These are phyloP conservation scores for Pangasius macronema DNA, from an alignment of 2,797 vertebrate genomes.

Conservation along the genomic window DNA sequence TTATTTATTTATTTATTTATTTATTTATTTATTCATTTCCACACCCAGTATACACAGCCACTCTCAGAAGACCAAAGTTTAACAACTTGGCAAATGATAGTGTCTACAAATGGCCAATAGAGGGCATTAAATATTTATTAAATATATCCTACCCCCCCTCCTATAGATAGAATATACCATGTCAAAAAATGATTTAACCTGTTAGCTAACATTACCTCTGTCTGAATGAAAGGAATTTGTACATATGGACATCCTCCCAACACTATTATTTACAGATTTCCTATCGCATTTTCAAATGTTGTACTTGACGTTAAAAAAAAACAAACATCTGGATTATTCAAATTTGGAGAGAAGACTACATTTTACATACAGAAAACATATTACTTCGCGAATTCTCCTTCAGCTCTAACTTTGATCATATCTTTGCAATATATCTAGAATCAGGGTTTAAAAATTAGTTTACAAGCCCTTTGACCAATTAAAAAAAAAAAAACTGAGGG, in stretches of 20 bases:
- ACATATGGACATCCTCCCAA: not conserved
- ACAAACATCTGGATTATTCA: not conserved
- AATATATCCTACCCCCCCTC: not conserved
- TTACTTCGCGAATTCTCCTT: no score
- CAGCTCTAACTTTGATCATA: no score
- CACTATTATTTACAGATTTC: not conserved
- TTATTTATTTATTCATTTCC: no score
- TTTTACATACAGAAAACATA: no score
- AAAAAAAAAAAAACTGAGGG: no score
- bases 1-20: no score
- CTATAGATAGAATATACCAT: not conserved
- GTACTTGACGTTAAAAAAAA: not conserved
- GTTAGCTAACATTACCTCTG: not conserved
- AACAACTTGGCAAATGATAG: not conserved
- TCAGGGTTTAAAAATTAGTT: not conserved
- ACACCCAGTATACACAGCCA: not conserved
- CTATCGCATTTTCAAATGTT: not conserved
- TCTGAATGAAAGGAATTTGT: not conserved
- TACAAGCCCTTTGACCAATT: not conserved
- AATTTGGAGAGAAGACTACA: not conserved
- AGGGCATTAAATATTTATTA: not conserved
- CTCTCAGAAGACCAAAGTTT: not conserved
- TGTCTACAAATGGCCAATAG: not conserved
- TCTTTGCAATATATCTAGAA: not conserved
- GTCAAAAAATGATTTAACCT: not conserved